A percentile compares a stretch with the other conserved stretches of the same genome.
Evolutionary conservation across 2,797 vertebrate species (phyloP).

Genomic region (Acanthurus lineatus): DNA sequence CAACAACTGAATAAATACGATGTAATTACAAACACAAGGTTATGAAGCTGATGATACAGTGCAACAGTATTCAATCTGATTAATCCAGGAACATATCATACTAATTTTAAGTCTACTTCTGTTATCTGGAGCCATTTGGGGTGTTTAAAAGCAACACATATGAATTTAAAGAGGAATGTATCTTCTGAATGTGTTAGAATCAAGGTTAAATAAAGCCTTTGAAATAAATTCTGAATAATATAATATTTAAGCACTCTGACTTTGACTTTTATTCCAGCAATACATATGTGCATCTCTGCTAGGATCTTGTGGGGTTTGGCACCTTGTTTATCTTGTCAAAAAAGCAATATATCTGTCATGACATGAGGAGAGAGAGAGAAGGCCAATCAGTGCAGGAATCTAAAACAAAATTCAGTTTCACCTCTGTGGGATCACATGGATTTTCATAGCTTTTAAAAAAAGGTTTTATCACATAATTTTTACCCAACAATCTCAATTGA

Average conservation of each 20-base stretch:
- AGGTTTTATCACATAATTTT: too few species aligned
- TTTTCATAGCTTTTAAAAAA: neutral
- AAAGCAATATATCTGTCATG: conserved; percentile 1
- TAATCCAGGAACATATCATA: neutral
- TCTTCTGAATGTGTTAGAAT: neutral
- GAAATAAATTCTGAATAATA: neutral
- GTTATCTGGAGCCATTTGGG: neutral
- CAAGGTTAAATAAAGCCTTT: neutral
- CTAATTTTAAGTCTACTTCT: neutral
- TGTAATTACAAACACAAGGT: too few species aligned
- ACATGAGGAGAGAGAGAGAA: neutral
- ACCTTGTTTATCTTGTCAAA: neutral
- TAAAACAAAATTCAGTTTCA: neutral
- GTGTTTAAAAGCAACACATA: neutral
- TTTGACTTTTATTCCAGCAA: too few species aligned
- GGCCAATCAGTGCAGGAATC: neutral
- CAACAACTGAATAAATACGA: too few species aligned
- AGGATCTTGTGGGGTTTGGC: neutral
- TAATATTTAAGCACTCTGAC: neutral
- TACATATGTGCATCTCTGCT: neutral
- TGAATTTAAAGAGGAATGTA: neutral
- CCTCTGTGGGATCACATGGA: neutral
- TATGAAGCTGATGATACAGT: neutral
- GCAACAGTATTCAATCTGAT: neutral
- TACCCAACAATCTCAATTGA: too few species aligned